Conservation (phyloP, 2,797 vertebrate genomes). For the Ptychadena robeensis region DNA sequence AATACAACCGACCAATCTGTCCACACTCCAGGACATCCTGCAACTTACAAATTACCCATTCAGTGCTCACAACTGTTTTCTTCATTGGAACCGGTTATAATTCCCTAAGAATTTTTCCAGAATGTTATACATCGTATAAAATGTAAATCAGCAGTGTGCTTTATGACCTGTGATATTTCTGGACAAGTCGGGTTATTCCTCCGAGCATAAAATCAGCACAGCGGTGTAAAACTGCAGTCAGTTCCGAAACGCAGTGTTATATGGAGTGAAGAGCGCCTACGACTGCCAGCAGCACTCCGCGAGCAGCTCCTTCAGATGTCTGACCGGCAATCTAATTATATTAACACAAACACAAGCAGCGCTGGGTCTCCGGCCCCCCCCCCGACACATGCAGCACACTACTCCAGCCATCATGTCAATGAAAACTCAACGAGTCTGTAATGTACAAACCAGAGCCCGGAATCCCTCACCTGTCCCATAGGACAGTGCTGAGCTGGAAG, state of each 20-base stretch:
- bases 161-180: constrained; percentile 47
- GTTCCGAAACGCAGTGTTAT: not conserved
- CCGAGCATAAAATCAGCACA: constrained; percentile 7
- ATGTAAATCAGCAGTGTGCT: constrained; percentile 17
- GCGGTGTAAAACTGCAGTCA: constrained; percentile 9
- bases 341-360: not conserved
- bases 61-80: constrained; percentile 30
- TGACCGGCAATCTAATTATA: constrained; percentile 17
- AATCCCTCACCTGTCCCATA: not conserved
- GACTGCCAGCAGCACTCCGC: not conserved
- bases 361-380: not conserved
- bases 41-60: constrained; percentile 29
- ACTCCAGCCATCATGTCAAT: not conserved
- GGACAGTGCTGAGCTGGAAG: not conserved
- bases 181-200: constrained; percentile 23
- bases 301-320: not conserved
- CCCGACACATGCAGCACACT: constrained; percentile 1
- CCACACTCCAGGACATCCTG: constrained; percentile 8
- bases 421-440: not conserved
- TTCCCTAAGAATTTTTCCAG: constrained; percentile 10
- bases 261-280: not conserved
- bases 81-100: constrained; percentile 11
- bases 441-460: not conserved
- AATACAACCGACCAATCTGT: constrained; percentile 3
- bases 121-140: constrained; percentile 1